Percentiles rank a stretch among this genome's conserved stretches.
Conservation (phyloP, 2,888 invertebrate species). For the Drosophila kuntzei region DNA sequence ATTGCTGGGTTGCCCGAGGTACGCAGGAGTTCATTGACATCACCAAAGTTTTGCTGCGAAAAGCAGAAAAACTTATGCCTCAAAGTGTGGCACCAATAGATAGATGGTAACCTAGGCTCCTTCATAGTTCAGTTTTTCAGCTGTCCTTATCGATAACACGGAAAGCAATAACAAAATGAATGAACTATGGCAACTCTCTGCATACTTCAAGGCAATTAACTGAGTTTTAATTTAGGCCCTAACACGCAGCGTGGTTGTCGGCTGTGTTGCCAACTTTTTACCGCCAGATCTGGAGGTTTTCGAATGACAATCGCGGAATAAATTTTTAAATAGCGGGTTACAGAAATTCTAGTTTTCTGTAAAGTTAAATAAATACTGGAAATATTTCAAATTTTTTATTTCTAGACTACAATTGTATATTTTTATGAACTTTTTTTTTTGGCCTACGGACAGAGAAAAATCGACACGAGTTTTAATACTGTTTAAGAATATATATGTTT, state of each 20-base stretch:
- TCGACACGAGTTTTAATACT: too few relatives aligned
- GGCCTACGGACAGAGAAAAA: too few relatives aligned
- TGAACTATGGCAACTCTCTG: constrained; percentile 49
- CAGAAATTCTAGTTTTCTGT: too few relatives aligned
- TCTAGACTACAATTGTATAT: too few relatives aligned
- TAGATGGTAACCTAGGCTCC: constrained; percentile 17
- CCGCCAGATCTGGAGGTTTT: too few relatives aligned
- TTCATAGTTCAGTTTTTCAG: constrained; percentile 43
- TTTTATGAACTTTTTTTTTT: too few relatives aligned
- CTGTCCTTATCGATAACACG: constrained; percentile 55
- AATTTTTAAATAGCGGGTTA: too few relatives aligned
- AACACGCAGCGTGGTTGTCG: constrained; percentile 60
- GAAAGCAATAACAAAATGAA: constrained; percentile 37
- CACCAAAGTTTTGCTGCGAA: constrained; percentile 37
- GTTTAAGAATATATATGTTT: too few relatives aligned
- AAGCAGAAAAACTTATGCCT: constrained; percentile 21
- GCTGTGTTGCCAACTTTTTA: too few relatives aligned
- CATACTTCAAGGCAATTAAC: constrained; percentile 79
- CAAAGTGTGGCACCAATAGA: constrained; percentile 6
- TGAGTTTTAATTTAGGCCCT: constrained; percentile 72
- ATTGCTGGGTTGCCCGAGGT: constrained; percentile 22
- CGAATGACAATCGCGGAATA: too few relatives aligned
- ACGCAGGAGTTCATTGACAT: constrained; percentile 61
- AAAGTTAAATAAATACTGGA: too few relatives aligned
- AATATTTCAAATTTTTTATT: too few relatives aligned